Evolutionary conservation across 2,888 invertebrate genomes (phyloP).

Genomic region (Psococerastis gibbosa): DNA sequence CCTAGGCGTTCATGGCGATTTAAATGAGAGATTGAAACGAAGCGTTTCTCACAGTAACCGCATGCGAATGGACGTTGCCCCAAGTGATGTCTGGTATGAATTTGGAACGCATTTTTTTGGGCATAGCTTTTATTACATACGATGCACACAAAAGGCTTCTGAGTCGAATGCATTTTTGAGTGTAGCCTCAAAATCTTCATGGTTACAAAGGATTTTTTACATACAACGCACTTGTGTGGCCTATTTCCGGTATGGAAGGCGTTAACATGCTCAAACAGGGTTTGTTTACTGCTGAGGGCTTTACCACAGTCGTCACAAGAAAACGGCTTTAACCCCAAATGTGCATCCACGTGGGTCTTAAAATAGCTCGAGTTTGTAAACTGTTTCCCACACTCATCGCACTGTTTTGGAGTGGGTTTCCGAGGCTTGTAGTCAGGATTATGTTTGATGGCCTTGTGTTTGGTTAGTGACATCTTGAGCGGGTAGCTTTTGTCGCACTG

Average conservation of each 20-base stretch:
- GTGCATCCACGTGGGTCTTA: conserved; percentile 36
- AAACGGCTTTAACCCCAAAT: conserved; percentile 30
- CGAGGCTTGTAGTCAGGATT: conserved; percentile 7
- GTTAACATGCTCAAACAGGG: conserved; percentile 35
- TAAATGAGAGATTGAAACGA: conserved; percentile 12
- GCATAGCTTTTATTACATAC: conserved; percentile 13
- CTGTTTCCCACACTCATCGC: conserved; percentile 27
- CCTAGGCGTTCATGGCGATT: conserved; percentile 8
- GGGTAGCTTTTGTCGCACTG: conserved; percentile 15
- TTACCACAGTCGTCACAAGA: conserved; percentile 24
- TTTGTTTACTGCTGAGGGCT: conserved; percentile 24
- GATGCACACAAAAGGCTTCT: conserved; percentile 11
- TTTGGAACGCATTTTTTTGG: conserved; percentile 12
- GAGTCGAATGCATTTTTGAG: conserved; percentile 4
- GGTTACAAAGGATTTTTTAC: conserved; percentile 23
- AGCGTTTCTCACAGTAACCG: conserved; percentile 11
- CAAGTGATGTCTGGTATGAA: conserved; percentile 13
- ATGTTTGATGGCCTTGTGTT: conserved; percentile 11
- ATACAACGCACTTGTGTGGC: conserved; percentile 22
- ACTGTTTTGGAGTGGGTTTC: conserved; percentile 11
- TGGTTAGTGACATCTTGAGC: conserved; percentile 14
- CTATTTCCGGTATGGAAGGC: conserved; percentile 22
- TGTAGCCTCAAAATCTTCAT: conserved; percentile 4
- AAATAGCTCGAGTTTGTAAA: conserved; percentile 22
- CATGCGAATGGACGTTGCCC: conserved; percentile 12